Evolutionary conservation across 2,888 invertebrate genomes (phyloP).

Genomic region (Heteromurus nitidus): DNA sequence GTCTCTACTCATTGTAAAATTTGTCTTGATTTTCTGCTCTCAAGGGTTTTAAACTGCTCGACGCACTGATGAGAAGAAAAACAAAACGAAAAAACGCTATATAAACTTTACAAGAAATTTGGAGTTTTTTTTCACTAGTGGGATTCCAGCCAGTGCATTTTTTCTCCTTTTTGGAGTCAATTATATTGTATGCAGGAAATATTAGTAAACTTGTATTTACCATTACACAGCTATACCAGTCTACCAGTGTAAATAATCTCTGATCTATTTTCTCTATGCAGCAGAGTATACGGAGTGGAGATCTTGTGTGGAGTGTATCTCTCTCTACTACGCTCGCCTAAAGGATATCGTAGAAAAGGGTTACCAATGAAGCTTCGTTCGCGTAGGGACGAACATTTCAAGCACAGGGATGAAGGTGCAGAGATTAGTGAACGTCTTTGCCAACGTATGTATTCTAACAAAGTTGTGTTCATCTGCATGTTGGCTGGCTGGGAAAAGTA

Average conservation of each 20-base stretch:
- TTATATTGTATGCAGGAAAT: constrained; percentile 62
- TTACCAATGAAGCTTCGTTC: constrained; percentile 25
- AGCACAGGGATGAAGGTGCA: constrained; percentile 56
- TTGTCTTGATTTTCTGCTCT: constrained; percentile 3
- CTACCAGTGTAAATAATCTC: constrained; percentile 59
- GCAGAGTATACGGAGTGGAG: constrained; percentile 24
- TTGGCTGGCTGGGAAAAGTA: constrained; percentile 18
- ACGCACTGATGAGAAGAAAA: neutral
- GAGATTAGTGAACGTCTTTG: too few species aligned
- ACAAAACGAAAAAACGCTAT: constrained; percentile 9
- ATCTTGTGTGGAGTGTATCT: constrained; percentile 5
- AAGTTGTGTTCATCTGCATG: too few species aligned
- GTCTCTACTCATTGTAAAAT: constrained; percentile 48
- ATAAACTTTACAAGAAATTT: neutral
- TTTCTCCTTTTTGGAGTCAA: constrained; percentile 47
- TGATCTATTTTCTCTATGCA: constrained; percentile 30
- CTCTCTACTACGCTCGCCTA: neutral
- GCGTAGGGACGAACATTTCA: constrained; percentile 41
- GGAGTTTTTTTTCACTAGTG: constrained; percentile 56
- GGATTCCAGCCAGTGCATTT: constrained; percentile 67
- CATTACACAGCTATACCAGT: constrained; percentile 41
- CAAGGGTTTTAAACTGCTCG: constrained; percentile 15
- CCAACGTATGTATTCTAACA: too few species aligned
- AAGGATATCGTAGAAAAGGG: constrained; percentile 40
- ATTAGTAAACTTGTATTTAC: constrained; percentile 56